Base-by-base conservation (phyloP, 2,797 vertebrate genomes). In the Coilia nasus region DNA sequence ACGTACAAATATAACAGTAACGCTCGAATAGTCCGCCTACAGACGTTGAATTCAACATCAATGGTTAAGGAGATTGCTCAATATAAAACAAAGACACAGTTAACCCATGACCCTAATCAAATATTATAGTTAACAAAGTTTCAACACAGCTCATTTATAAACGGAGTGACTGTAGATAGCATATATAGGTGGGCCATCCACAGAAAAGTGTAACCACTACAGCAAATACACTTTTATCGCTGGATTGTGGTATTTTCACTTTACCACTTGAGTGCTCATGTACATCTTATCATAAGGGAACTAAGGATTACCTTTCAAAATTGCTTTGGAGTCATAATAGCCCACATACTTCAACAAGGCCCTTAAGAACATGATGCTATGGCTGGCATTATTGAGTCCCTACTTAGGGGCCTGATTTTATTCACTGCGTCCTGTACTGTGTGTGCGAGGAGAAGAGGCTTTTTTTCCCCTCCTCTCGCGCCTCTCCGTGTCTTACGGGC, bases 401-500 rank as follows among this genome's bases (percentile, higher is more conserved):
- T 31, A 31, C 64, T 71, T 31, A 35, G 64, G 64, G 25, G 35
- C 25, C 64, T 31, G 31, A 15, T 71, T 71, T 35, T 17, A 71
- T 71, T 71, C 64, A 71, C 28, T 5, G 64, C 28, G 17, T 17
- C 31, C 25, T 28, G 11, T 71, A 71, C 64, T 71, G 64, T 28
- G 31, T 71, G 35, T 41, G 35, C 5, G 35, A 41, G 35, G 64
- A 71, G 64, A 28, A 31, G 64, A 25, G 31, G 64, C 64, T 71
- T 31, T 71, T 35, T 71, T 31, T 25, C 14, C 31, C 12, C 5
- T 5, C 35, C 35, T 71, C 25, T 31, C 3, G 28, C n/a, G 12
- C 12, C 64, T 71, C 93, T 82, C 89, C 93, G 91, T 94, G 94
- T 94, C 93, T 92, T 94, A 94, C 93, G 93, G 93, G 94, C 94